Evolutionary conservation across 2,113 vertebrate species (phyloP).

Genomic region (Apaloderma vittatum): DNA sequence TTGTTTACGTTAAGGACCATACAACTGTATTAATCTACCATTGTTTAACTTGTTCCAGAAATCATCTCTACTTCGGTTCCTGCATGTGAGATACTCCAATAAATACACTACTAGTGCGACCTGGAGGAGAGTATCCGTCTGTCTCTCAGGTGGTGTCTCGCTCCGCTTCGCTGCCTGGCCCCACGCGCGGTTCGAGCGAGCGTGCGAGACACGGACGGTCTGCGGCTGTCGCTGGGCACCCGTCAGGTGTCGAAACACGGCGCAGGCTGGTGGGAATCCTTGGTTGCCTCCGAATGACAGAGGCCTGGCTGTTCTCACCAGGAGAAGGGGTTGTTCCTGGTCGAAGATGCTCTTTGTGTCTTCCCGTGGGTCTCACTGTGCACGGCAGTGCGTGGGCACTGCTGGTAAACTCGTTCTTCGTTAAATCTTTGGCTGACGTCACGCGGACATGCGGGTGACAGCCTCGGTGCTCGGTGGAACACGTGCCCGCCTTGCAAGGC

Average conservation of each 20-base stretch:
- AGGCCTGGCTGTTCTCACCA: neutral
- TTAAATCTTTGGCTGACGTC: neutral
- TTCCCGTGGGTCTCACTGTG: fast-evolving
- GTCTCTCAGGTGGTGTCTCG: neutral
- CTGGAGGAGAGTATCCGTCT: neutral
- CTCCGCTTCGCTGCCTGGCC: neutral
- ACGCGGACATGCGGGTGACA: fast-evolving
- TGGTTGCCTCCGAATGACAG: fast-evolving
- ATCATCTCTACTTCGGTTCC: conserved; percentile 85
- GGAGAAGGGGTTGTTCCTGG: neutral
- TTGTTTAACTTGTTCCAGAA: conserved; percentile 78
- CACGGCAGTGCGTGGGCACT: fast-evolving
- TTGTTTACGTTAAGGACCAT: conserved; percentile 1
- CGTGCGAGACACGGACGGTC: neutral
- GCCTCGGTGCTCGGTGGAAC: neutral
- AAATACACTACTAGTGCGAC: conserved; percentile 82
- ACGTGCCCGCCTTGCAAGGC: neutral
- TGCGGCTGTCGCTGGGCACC: neutral
- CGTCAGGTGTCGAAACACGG: neutral
- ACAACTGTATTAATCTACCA: conserved; percentile 33
- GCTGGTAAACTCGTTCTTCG: fast-evolving
- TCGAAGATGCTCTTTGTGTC: neutral
- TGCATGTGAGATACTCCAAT: conserved; percentile 93
- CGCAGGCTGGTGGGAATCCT: neutral
- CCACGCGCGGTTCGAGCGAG: too few species aligned